Base-by-base conservation (phyloP, 2,113 vertebrate genomes). In the Excalfactoria chinensis region DNA sequence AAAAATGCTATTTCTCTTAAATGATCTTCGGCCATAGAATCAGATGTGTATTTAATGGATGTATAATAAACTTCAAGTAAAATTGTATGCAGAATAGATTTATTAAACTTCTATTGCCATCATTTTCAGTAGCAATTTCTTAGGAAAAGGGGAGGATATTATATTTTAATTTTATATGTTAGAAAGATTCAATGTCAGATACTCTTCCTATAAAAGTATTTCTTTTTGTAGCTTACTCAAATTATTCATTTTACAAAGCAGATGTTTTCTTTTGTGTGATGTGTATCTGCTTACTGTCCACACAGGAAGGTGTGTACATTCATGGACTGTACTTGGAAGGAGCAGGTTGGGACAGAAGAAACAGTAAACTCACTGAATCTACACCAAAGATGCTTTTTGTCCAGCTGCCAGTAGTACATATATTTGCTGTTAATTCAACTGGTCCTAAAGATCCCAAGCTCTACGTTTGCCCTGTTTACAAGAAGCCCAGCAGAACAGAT, bases 401-500 rank as follows among this genome's bases (percentile, higher is more conserved):
- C 3, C 90, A 96, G 76, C 84, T 98, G 58, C 98, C 98, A 1
- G 97, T 98, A 71, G 87, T 98, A 35, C 97, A 98, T 35, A 86
- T 98, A 70, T 98, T 95, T 75, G 97, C 98, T 53, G 88, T 98
- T 43, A 97, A 98, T 74, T 97, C 97, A 88, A 97, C 84, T 0
- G 77, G 58, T 2, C 94, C 97, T 74, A 98, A 95, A 79, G 98
- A 98, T 88, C 44, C 97, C 58, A 98, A 87, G 86, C 93, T 98
- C n/a, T 98, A 98, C 3, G 93, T 98, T 91, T 98, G 98, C 59
- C 98, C 98, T 7, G 93, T 98, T 78, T 98, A 98, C 83, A 98
- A 97, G 93, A 98, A 98, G 44, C 98, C 98, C 4, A 89, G 21
- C 59, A 97, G 98, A 13, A 98, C 97, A 1, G 98, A 98, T 67